Percentiles rank a stretch among this genome's conserved stretches.
These are phyloP conservation scores for Mellivora capensis DNA, from an alignment of 2,113 vertebrate species.

Conservation along the genomic window DNA sequence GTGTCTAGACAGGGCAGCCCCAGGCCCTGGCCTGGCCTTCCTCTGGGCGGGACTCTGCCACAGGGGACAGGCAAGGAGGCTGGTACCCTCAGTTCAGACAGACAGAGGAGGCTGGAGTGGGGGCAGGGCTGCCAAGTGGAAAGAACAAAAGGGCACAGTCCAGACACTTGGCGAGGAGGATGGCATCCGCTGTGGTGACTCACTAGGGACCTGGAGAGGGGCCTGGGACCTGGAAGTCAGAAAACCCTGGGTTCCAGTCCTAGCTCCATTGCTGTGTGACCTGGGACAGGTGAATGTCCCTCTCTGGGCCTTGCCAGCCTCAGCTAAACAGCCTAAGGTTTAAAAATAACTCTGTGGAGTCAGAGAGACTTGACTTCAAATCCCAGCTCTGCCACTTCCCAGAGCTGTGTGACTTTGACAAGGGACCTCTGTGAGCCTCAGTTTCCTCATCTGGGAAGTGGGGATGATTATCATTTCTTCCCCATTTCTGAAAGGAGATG, in stretches of 20 bases:
- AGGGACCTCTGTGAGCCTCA: background rate
- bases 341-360: background rate
- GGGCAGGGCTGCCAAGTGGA: background rate
- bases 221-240: background rate
- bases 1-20: conserved; percentile 59
- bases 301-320: background rate
- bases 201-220: background rate
- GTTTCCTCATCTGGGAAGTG: background rate
- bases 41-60: background rate
- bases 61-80: background rate
- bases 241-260: background rate
- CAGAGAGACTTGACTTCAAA: background rate
- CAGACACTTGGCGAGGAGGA: background rate
- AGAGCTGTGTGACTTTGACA: background rate
- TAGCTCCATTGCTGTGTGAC: background rate
- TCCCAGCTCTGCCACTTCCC: background rate
- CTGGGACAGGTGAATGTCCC: background rate
- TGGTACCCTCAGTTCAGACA: background rate
- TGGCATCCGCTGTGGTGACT: background rate
- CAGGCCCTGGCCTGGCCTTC: conserved; percentile 1
- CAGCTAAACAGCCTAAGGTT: background rate
- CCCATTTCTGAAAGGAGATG: background rate
- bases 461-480: background rate
- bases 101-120: background rate
- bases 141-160: background rate